phyloP scores from a whole-genome alignment of 2,888 invertebrate species.

The Aporophyla lueneburgensis region DNA sequence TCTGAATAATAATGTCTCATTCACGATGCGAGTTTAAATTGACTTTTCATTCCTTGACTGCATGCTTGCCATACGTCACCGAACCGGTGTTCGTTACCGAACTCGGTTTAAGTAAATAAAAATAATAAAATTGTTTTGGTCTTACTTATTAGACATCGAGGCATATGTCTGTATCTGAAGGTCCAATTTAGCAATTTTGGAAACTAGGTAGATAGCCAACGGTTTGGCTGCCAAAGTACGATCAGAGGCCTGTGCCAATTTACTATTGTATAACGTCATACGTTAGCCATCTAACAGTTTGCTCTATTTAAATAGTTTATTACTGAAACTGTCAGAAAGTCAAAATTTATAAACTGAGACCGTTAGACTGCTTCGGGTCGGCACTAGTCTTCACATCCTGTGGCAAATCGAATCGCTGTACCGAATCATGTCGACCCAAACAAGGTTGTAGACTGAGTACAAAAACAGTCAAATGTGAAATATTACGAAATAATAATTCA shows the following conservation, averaged over 20 bases:
- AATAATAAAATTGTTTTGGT: neutral
- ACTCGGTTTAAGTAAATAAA: neutral
- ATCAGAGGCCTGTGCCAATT: constrained; percentile 43
- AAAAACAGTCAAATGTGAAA: neutral
- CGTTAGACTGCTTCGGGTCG: neutral
- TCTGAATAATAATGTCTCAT: neutral
- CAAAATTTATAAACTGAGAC: neutral
- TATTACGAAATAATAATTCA: constrained; percentile 7
- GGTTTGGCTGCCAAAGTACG: constrained; percentile 44
- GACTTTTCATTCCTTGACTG: neutral
- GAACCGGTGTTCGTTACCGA: neutral
- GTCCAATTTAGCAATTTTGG: neutral
- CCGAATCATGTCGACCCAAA: neutral
- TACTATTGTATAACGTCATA: constrained; percentile 26
- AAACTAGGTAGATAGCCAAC: constrained; percentile 4
- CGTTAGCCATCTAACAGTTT: constrained; percentile 6
- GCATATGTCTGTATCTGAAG: neutral
- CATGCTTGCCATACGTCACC: neutral
- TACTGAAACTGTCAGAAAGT: neutral
- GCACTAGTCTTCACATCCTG: neutral
- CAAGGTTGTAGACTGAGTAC: neutral
- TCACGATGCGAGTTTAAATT: neutral
- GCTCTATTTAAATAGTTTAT: constrained; percentile 7
- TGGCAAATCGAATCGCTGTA: neutral
- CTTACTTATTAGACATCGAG: neutral